Evolutionary conservation across 2,888 invertebrate species (phyloP), one percentile per base, ranked within the genome.

Genomic region (Hyppa rectilinea): DNA sequence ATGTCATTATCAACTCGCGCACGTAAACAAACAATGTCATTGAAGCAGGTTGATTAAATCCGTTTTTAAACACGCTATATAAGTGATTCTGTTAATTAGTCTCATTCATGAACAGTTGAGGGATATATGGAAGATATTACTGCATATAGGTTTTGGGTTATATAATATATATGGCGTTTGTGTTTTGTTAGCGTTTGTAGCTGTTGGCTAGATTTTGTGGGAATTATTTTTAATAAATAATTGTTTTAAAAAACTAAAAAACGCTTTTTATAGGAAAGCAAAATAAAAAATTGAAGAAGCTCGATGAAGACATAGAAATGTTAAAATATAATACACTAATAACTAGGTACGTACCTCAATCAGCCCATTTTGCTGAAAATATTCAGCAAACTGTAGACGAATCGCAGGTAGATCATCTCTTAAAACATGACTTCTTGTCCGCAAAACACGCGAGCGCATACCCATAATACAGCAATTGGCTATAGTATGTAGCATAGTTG

Each of bases 1-100:
- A 72, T 50, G 12, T n/a, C 12, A 52, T 75, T 56, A 66, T 56
- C 36, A 38, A 45, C 29, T 17, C 17, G 9, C 7, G 7, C 31
- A 17, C n/a, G 17, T 49, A 31, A 49, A 49, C 49, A 67, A 75
- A 72, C 76, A 50, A 12, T 26, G 36, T 3, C 55, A 31, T 38
- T 49, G 45, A 38, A 56, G 55, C 75, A 31, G 31, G 36, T 31
- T 56, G 56, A 72, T 72, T 75, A 43, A 56, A 72, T 45, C 23
- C 7, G 20, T 43, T 56, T 38, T 75, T 50, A 56, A 75, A 47
- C 49, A 36, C 2, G 9, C 29, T 38, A 38, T n/a, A 12, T 31
- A 43, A 12, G 34, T 36, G 49, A 43, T 26, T 10, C 9, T 9
- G 12, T 36, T 66, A 50, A 72, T 72, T 56, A 23, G 4, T n/a